phyloP scores from a whole-genome alignment of 2,113 vertebrate genomes.

The Poeciliopsis retropinna region DNA sequence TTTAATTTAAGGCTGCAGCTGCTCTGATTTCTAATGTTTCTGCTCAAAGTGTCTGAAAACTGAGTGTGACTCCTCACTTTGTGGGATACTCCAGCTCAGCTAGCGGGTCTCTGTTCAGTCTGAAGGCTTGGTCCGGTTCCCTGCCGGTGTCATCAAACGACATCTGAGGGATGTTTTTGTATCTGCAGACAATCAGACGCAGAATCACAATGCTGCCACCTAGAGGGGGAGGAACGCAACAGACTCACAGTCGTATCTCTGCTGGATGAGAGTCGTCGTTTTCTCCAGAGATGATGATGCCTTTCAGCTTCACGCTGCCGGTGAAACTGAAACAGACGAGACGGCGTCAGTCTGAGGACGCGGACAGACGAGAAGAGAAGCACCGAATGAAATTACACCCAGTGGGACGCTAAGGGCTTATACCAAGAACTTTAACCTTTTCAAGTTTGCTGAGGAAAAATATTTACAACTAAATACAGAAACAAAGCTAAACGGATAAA shows the following conservation, averaged over 20 bases:
- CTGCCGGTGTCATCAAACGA: conserved; percentile 91
- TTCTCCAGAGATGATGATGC: conserved; percentile 91
- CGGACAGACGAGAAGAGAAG: conserved; percentile 2
- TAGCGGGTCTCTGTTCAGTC: conserved; percentile 86
- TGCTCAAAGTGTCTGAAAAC: too few relatives aligned
- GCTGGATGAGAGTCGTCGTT: conserved; percentile 89
- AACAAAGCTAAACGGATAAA: not conserved
- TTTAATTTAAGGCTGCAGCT: too few relatives aligned
- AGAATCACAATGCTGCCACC: not conserved
- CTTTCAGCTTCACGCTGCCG: conserved; percentile 93
- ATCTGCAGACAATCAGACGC: conserved; percentile 73
- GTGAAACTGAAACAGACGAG: conserved; percentile 87
- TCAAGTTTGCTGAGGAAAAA: not conserved
- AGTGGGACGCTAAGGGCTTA: not conserved
- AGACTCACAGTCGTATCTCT: conserved; percentile 93
- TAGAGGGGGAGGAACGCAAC: not conserved
- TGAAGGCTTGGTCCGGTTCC: conserved; percentile 93
- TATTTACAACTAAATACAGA: not conserved
- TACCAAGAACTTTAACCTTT: not conserved
- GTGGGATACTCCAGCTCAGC: conserved; percentile 96
- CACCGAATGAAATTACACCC: not conserved
- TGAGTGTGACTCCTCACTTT: conserved; percentile 80
- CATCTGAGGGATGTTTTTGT: conserved; percentile 97
- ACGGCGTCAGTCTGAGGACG: not conserved
- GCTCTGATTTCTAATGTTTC: too few relatives aligned